A percentile compares a stretch with the other conserved stretches of the same genome.
Evolutionary conservation across 2,888 invertebrate species (phyloP).

Genomic region (Drosophila mercatorum): DNA sequence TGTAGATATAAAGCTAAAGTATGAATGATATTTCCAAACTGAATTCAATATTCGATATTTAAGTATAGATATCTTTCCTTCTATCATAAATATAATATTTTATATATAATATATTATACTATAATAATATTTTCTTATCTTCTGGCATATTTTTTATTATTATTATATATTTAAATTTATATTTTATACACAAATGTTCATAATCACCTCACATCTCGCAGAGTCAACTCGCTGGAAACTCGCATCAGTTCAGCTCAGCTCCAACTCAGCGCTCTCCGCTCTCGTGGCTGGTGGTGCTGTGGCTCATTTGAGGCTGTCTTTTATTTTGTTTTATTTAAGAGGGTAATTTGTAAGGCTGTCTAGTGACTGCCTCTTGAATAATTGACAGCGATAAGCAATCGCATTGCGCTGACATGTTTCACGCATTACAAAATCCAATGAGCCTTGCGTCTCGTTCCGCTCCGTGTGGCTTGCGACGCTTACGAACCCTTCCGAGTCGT

Average conservation of each 20-base stretch:
- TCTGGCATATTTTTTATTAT: too few relatives aligned
- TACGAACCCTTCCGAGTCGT: constrained; percentile 35
- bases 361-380: constrained; percentile 67
- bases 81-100: too few relatives aligned
- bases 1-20: too few relatives aligned
- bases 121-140: too few relatives aligned
- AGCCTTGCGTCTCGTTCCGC: constrained; percentile 24
- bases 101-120: too few relatives aligned
- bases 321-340: constrained; percentile 77
- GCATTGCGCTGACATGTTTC: constrained; percentile 81
- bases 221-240: constrained; percentile 16
- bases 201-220: neutral
- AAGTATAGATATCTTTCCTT: too few relatives aligned
- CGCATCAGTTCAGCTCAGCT: constrained; percentile 7
- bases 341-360: constrained; percentile 75
- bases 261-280: neutral
- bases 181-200: neutral
- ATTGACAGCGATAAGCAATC: constrained; percentile 81
- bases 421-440: constrained; percentile 80
- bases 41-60: too few relatives aligned
- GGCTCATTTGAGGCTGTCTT: constrained; percentile 26
- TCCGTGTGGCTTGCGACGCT: constrained; percentile 11
- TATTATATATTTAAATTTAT: too few relatives aligned
- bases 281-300: neutral
- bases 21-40: too few relatives aligned